Evolutionary conservation across 2,113 vertebrate species (phyloP).

Genomic region (Mesembrinibis cayennensis): DNA sequence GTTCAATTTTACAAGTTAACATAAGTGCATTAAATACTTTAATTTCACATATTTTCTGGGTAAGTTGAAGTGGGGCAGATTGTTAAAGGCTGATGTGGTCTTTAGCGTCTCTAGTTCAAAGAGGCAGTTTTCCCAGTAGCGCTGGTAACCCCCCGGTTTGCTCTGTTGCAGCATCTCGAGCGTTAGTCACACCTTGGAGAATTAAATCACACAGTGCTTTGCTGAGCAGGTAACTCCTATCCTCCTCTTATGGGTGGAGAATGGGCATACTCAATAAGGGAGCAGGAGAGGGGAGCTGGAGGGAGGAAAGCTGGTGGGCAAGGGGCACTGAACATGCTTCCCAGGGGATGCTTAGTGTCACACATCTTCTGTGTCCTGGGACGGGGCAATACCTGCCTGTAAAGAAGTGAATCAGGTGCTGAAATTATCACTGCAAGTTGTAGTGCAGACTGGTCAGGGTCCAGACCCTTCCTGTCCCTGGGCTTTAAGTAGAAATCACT

Average conservation of each 20-base stretch:
- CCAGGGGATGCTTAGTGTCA: not conserved
- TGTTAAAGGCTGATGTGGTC: not conserved
- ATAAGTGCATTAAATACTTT: not conserved
- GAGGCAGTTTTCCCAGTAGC: not conserved
- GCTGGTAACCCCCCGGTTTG: not conserved
- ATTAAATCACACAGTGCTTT: not conserved
- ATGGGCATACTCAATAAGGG: not conserved
- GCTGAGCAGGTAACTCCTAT: fast-evolving
- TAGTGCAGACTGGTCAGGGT: not conserved
- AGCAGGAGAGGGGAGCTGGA: not conserved
- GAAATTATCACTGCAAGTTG: not conserved
- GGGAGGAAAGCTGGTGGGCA: fast-evolving
- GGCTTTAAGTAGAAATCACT: not conserved
- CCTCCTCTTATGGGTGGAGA: not conserved
- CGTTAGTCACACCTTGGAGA: not conserved
- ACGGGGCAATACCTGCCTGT: fast-evolving
- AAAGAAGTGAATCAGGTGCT: not conserved
- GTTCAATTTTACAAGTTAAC: not conserved
- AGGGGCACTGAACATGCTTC: not conserved
- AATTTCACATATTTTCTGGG: not conserved
- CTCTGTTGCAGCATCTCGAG: fast-evolving
- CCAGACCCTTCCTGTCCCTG: not conserved
- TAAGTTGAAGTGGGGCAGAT: not conserved
- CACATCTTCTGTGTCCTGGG: not conserved
- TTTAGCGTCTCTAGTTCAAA: not conserved